Evolutionary conservation across 2,113 vertebrate genomes (phyloP).

Genomic region (Gasterosteus aculeatus): DNA sequence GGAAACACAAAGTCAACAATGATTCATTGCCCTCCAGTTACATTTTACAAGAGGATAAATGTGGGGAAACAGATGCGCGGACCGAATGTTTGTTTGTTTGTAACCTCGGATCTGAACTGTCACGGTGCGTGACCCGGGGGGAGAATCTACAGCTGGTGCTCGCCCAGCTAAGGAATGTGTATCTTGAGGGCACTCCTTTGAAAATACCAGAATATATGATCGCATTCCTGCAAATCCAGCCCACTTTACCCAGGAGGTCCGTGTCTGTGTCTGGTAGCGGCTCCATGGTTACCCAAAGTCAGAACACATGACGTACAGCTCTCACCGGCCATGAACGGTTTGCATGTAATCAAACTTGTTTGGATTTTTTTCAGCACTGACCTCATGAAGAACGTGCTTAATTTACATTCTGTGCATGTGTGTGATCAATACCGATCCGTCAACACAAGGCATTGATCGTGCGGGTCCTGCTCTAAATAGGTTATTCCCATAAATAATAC

Average conservation of each 20-base stretch:
- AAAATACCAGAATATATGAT: neutral
- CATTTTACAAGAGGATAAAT: constrained; percentile 17
- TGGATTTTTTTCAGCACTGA: constrained; percentile 15
- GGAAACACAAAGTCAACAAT: constrained; percentile 45
- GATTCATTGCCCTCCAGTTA: constrained; percentile 26
- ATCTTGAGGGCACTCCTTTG: constrained; percentile 22
- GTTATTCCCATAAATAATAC: neutral
- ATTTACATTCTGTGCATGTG: constrained; percentile 4
- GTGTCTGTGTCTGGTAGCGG: constrained; percentile 47
- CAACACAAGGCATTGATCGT: neutral
- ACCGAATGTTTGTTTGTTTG: neutral
- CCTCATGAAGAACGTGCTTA: neutral
- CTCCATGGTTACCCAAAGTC: constrained; percentile 19
- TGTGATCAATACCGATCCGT: constrained; percentile 12
- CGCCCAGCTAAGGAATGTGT: constrained; percentile 19
- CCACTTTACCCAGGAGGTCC: constrained; percentile 60
- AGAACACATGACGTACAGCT: neutral
- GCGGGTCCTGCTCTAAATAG: neutral
- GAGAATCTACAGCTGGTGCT: constrained; percentile 4
- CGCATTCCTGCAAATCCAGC: constrained; percentile 19
- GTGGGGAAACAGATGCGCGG: constrained; percentile 57
- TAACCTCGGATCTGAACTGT: neutral
- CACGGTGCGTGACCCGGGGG: neutral
- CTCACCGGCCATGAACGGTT: neutral
- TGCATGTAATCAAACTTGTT: constrained; percentile 6